Percentiles rank a stretch among this genome's conserved stretches.
Conservation (phyloP, 2,797 vertebrate genomes). For the Lithobates pipiens region DNA sequence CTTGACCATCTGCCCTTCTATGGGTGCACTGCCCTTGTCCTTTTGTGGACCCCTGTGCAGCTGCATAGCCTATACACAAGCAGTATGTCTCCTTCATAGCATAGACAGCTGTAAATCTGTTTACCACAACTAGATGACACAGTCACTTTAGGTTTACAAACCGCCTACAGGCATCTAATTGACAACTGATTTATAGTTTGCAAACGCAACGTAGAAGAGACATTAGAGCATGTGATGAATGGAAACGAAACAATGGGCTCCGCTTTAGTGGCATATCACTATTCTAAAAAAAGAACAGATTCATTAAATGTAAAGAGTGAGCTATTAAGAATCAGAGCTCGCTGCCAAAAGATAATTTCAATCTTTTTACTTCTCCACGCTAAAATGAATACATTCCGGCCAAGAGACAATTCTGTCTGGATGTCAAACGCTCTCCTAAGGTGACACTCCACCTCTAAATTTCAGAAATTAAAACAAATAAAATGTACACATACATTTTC, state of each 20-base stretch:
- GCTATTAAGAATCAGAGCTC: neutral
- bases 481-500: too few species aligned
- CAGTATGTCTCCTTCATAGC: too few species aligned
- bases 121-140: neutral
- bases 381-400: too few species aligned
- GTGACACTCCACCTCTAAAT: too few species aligned
- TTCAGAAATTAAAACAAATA: too few species aligned
- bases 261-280: neutral
- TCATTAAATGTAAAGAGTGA: neutral
- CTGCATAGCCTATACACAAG: too few species aligned
- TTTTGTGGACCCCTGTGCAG: too few species aligned
- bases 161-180: neutral
- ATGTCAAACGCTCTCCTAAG: too few species aligned
- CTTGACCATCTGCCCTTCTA: too few species aligned
- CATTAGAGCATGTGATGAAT: neutral
- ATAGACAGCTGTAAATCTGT: neutral
- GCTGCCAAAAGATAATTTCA: conserved; percentile 1
- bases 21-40: too few species aligned
- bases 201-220: neutral
- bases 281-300: neutral
- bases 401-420: too few species aligned
- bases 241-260: neutral
- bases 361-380: neutral
- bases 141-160: neutral
- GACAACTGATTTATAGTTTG: neutral